These are phyloP conservation scores for Pterois miles DNA, from an alignment of 2,797 vertebrate species.

Conservation along the genomic window DNA sequence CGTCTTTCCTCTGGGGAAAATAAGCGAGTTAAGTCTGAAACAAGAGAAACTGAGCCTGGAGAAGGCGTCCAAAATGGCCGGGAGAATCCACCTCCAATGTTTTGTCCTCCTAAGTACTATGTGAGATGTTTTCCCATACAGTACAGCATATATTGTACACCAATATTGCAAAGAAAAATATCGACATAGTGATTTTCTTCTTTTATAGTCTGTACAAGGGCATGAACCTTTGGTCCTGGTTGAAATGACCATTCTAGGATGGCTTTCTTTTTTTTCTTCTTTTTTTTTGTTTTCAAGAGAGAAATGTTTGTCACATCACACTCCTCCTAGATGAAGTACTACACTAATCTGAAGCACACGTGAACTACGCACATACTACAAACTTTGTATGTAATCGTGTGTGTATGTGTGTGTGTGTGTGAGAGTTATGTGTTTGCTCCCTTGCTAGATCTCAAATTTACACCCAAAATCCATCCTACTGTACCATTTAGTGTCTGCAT, in stretches of 20 bases:
- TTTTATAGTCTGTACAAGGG: slow-evolving; percentile 72
- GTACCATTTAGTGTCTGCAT: slow-evolving; percentile 30
- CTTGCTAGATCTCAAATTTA: slow-evolving; percentile 45
- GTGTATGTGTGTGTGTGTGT: slow-evolving; percentile 40
- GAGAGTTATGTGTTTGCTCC: slow-evolving; percentile 23
- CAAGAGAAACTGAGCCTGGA: slow-evolving; percentile 53
- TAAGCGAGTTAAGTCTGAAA: slow-evolving; percentile 56
- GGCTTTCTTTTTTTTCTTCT: slow-evolving; percentile 54
- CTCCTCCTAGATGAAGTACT: slow-evolving; percentile 77
- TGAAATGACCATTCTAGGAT: slow-evolving; percentile 66
- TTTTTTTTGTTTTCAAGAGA: slow-evolving; percentile 60
- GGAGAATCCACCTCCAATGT: slow-evolving; percentile 55
- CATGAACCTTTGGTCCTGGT: slow-evolving; percentile 79
- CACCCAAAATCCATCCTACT: slow-evolving; percentile 29
- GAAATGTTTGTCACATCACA: slow-evolving; percentile 71
- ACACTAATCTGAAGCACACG: slow-evolving; percentile 70
- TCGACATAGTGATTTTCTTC: slow-evolving; percentile 68
- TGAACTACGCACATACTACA: slow-evolving; percentile 71
- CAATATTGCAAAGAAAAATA: slow-evolving; percentile 74
- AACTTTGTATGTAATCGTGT: slow-evolving; percentile 56
- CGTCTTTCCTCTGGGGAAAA: slow-evolving; percentile 65
- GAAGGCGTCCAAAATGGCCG: slow-evolving; percentile 59
- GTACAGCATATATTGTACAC: slow-evolving; percentile 65
- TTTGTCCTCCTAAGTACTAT: slow-evolving; percentile 64
- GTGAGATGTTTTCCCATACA: slow-evolving; percentile 59